Evolutionary conservation across 1,140 invertebrate genomes (phyloP), one percentile per base, ranked within the genome.

Genomic region (Lasaia peninsularis): DNA sequence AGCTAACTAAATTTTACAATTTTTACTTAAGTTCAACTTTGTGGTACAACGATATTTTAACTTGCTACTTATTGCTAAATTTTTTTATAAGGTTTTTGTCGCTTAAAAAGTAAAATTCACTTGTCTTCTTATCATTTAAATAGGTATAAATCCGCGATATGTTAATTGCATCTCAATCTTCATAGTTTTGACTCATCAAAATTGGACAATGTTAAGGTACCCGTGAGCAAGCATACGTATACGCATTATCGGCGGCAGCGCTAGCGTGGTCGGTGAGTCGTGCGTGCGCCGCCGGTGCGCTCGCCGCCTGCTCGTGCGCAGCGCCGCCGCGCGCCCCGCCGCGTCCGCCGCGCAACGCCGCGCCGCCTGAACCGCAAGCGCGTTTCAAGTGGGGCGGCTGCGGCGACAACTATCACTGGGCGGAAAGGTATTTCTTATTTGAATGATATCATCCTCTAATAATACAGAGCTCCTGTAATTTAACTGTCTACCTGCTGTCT

Each of bases 341-440:
- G 2, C 89, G 75, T 51, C 79, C 79, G 5, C 75, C 85, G 44
- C 63, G 85, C 4, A 76, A 83, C 32, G 81, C 78, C 20, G 74
- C 73, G 20, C 73, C 80, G 4, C 52, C 82, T 0, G 79, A 84
- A 52, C 82, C 80, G 14, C 80, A 87, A 31, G 76, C 80, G 7
- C 55, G 80, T n/a, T 90, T 90, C 67, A 93, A 96, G 66, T 98
- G 96, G 96, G 96, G 96, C 28, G 97, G 97, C 4, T 98, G 97
- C 83, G 95, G 96, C 1, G 96, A 98, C 74, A 98, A 98, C 80
- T 93, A 96, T 14, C 94, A 96, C 78, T 90, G 88, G 88, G 86
- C 88, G 10, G 82, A 88, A 49, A 80, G 86, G 78, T 89, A 14
- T 18, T 44, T 4, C 33, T 48, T 18, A 33, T 14, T 2, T 7